These are phyloP conservation scores for Diacarnus erythraeanus DNA, from an alignment of 37 sponge, comb jelly and placozoan species.

Conservation along the genomic window DNA sequence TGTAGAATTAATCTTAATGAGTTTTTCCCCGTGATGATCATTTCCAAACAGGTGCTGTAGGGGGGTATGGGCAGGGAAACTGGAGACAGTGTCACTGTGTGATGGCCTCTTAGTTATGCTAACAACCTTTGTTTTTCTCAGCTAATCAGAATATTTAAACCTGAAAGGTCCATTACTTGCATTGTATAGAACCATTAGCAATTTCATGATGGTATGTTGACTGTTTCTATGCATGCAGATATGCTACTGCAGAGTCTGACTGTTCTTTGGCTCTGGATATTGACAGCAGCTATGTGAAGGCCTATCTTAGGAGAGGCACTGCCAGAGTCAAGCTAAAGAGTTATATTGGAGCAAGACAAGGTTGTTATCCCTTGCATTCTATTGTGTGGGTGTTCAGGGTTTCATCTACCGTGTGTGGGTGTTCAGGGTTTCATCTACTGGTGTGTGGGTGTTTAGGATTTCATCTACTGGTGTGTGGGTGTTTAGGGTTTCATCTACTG, in stretches of 20 bases:
- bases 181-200: too few species aligned
- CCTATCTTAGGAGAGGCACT: conserved; percentile 67
- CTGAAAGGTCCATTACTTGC: not conserved
- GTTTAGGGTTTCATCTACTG: not conserved
- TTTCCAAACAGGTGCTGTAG: too few species aligned
- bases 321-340: conserved; percentile 49
- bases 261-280: conserved; percentile 61
- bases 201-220: too few species aligned
- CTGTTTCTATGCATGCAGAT: conserved; percentile 21
- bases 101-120: too few species aligned
- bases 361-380: not conserved
- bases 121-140: not conserved
- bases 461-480: too few species aligned
- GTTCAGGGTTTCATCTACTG: not conserved
- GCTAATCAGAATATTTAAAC: not conserved
- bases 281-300: conserved; percentile 74
- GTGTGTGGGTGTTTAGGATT: too few species aligned
- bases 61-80: too few species aligned
- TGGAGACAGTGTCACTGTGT: too few species aligned
- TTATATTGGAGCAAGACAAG: conserved; percentile 36
- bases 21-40: too few species aligned
- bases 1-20: too few species aligned
- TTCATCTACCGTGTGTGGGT: too few species aligned
- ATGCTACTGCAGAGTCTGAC: conserved; percentile 78
- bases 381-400: too few species aligned